A percentile compares a stretch with the other conserved stretches of the same genome.
These are phyloP conservation scores for Lycopodina hypogea DNA, from an alignment of 37 sponge, comb jelly and placozoan species.

Conservation along the genomic window DNA sequence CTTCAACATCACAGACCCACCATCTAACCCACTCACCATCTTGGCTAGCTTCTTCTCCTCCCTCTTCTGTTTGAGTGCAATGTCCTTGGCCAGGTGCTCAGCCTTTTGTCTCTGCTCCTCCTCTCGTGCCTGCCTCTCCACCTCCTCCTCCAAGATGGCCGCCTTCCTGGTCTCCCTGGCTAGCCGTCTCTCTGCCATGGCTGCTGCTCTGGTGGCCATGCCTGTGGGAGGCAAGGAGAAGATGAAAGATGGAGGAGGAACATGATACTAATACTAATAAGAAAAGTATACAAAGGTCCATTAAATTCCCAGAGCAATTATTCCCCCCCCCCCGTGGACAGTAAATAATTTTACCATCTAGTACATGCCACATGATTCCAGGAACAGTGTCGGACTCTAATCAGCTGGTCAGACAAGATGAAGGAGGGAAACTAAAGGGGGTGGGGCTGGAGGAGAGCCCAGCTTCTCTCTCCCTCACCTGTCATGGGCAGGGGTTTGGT, in stretches of 20 bases:
- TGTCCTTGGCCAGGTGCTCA: constrained; percentile 45
- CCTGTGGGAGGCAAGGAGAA: constrained; percentile 8
- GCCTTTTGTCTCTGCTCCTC: constrained; percentile 40
- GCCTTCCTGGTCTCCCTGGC: constrained; percentile 46
- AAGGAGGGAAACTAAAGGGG: too few species aligned
- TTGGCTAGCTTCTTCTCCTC: constrained; percentile 62
- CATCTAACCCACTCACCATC: constrained; percentile 24
- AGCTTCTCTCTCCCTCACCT: too few species aligned
- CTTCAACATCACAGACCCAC: too few species aligned
- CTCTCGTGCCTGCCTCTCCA: constrained; percentile 22
- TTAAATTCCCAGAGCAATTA: too few species aligned
- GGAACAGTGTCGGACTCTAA: too few species aligned
- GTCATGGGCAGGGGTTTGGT: constrained; percentile 48
- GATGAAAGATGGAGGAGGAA: background rate
- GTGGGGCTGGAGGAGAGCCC: too few species aligned
- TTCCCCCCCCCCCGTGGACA: too few species aligned
- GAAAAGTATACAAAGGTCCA: too few species aligned
- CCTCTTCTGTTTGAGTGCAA: constrained; percentile 19
- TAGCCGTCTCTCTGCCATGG: constrained; percentile 51
- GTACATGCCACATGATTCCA: too few species aligned
- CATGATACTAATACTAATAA: background rate
- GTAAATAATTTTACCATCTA: too few species aligned
- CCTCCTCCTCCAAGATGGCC: constrained; percentile 31
- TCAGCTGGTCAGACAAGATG: too few species aligned
- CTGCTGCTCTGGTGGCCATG: constrained; percentile 54